Evolutionary conservation across 2,888 invertebrate genomes (phyloP).

Genomic region (Sturmia bella): DNA sequence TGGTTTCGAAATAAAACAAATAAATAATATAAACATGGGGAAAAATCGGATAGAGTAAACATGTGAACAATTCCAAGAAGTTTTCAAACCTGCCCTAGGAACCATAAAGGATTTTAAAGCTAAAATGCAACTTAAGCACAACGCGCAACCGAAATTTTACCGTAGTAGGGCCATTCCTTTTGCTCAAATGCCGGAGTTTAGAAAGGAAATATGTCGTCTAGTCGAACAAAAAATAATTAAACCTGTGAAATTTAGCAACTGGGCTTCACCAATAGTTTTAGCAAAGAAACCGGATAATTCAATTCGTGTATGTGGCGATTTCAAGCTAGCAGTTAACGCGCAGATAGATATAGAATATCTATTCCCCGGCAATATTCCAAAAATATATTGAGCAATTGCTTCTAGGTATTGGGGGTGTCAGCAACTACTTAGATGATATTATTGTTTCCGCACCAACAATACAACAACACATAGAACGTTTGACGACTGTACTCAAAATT

Average conservation of each 20-base stretch:
- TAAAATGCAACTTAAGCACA: conserved; percentile 33
- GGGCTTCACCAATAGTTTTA: conserved; percentile 72
- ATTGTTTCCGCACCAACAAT: conserved; percentile 50
- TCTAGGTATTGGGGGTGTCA: conserved; percentile 47
- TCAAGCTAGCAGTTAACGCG: too few species aligned
- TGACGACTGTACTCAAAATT: conserved; percentile 44
- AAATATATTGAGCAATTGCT: conserved; percentile 65
- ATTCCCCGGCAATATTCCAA: conserved; percentile 66
- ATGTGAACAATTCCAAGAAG: conserved; percentile 7
- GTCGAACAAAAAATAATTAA: too few species aligned
- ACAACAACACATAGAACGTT: conserved; percentile 45
- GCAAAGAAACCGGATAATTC: conserved; percentile 72
- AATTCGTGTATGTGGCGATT: conserved; percentile 72
- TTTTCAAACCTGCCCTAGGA: conserved; percentile 41
- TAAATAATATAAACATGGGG: neutral
- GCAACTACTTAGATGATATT: conserved; percentile 67
- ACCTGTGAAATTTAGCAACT: too few species aligned
- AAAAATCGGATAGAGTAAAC: neutral
- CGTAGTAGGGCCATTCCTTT: conserved; percentile 66
- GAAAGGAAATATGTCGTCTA: conserved; percentile 21
- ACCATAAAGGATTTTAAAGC: conserved; percentile 54
- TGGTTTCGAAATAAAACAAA: conserved; percentile 58
- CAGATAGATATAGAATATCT: conserved; percentile 72
- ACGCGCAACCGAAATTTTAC: conserved; percentile 62
- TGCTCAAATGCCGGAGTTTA: conserved; percentile 25